phyloP scores from a whole-genome alignment of 2,797 vertebrate genomes.

The Stomatorhinus walkeri region DNA sequence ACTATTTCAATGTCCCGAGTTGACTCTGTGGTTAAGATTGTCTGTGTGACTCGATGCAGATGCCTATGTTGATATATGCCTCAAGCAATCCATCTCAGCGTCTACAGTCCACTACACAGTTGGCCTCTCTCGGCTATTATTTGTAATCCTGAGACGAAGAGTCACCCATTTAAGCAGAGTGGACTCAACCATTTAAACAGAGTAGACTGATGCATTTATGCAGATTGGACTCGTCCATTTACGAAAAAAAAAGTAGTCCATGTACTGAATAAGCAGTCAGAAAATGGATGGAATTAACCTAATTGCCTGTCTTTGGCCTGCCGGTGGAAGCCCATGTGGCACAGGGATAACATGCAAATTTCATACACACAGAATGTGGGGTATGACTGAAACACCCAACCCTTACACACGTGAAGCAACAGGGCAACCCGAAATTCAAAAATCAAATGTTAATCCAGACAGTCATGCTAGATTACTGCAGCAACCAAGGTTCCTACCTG shows the following conservation, averaged over 20 bases:
- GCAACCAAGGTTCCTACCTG: neutral
- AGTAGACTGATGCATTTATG: neutral
- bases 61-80: neutral
- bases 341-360: neutral
- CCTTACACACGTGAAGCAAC: neutral
- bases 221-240: neutral
- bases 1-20: neutral
- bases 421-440: neutral
- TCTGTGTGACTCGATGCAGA: neutral
- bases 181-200: neutral
- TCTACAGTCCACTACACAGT: neutral
- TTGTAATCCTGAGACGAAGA: neutral
- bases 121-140: neutral
- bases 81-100: neutral
- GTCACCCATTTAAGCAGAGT: constrained; percentile 4
- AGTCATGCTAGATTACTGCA: neutral
- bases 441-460: neutral
- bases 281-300: constrained; percentile 4
- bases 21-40: neutral
- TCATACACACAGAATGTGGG: neutral
- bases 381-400: neutral
- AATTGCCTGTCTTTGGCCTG: neutral
- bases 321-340: neutral
- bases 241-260: neutral
- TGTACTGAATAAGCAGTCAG: neutral